These are phyloP conservation scores for Coreius guichenoti DNA, from an alignment of 2,797 vertebrate species.

Conservation along the genomic window DNA sequence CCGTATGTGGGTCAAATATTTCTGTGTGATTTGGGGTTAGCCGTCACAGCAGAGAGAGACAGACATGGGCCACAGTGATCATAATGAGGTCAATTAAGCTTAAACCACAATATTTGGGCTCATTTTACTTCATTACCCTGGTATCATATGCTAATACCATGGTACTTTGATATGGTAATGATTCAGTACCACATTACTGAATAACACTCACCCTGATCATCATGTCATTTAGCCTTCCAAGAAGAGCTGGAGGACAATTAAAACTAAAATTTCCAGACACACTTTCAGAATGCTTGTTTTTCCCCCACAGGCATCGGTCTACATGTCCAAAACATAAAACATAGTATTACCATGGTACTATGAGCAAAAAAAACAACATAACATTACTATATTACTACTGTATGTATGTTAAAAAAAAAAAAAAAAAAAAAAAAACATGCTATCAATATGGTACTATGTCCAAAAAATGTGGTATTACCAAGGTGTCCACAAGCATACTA, in stretches of 20 bases:
- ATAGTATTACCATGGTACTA: not conserved
- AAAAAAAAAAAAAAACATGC: not conserved
- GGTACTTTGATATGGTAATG: conserved; percentile 23
- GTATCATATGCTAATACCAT: not conserved
- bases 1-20: conserved; percentile 62
- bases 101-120: not conserved
- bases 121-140: conserved; percentile 5
- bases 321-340: not conserved
- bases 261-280: not conserved
- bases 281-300: not conserved
- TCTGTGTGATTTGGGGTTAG: conserved; percentile 47
- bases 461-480: not conserved
- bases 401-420: too few relatives aligned
- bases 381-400: not conserved
- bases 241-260: not conserved
- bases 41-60: conserved; percentile 40
- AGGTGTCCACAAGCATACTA: not conserved
- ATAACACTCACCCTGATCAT: conserved; percentile 7
- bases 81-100: conserved; percentile 44
- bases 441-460: not conserved
- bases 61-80: conserved; percentile 18
- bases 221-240: not conserved
- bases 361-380: not conserved
- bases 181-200: not conserved
- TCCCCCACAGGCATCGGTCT: not conserved